Conservation (phyloP, 2,113 vertebrate genomes). For the Gavia stellata region DNA sequence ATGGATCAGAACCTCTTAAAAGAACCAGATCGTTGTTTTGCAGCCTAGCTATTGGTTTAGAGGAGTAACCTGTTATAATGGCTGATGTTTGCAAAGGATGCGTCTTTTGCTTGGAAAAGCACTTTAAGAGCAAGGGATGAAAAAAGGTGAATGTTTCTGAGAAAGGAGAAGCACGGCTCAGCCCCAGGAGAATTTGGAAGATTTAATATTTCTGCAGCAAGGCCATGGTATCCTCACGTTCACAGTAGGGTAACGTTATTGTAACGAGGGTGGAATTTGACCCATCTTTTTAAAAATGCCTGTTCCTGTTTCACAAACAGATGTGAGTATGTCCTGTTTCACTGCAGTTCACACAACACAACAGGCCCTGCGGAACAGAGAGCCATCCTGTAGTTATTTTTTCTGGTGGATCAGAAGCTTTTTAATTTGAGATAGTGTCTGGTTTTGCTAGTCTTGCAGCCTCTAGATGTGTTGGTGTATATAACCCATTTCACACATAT, state of each 20-base stretch:
- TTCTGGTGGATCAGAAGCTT: constrained; percentile 43
- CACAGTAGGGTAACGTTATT: background rate
- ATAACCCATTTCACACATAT: constrained; percentile 25
- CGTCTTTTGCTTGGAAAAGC: background rate
- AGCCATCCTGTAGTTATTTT: constrained; percentile 29
- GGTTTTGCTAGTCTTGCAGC: constrained; percentile 56
- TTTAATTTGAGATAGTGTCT: constrained; percentile 27
- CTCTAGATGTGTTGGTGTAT: constrained; percentile 64
- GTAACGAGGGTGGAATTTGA: background rate
- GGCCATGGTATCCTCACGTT: fast-evolving
- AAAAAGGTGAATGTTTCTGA: background rate
- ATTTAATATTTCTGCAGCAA: background rate
- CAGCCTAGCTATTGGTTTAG: background rate
- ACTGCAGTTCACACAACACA: background rate
- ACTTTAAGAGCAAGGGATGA: background rate
- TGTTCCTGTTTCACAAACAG: background rate
- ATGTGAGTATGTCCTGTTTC: constrained; percentile 33
- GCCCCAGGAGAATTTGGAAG: background rate
- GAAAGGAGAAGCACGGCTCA: background rate
- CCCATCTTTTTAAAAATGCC: background rate
- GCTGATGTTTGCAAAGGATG: background rate
- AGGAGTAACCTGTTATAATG: background rate
- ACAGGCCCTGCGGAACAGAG: background rate
- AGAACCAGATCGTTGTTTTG: background rate
- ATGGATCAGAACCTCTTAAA: background rate